Base-by-base conservation (phyloP, 2,888 invertebrate species). In the Hypomecis atomaria region DNA sequence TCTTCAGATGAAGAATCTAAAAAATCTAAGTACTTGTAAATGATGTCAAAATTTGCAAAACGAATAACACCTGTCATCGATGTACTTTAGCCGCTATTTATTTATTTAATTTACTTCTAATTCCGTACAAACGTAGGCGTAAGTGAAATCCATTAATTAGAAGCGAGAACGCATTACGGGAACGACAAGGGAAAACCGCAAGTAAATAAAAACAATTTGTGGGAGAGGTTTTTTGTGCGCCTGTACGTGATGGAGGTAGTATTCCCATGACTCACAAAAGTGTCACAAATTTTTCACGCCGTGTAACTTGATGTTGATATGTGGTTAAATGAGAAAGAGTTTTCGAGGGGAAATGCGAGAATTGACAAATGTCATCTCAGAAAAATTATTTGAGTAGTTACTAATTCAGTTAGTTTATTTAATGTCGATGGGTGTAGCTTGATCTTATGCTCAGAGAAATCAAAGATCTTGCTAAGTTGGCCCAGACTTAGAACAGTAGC, bases 191-290 rank as follows among this genome's bases (percentile, higher is more conserved):
- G 37, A 49, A 57, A 59, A 42, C 62, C 47, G 4, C 42, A 34
- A 48, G 55, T n/a, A 55, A 55, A 59, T 62, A 62, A 55, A 66
- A 59, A 59, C 54, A 62, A 62, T 66, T 62, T 56, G 37, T 10
- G 59, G n/a, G 42, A 13, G 55, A 42, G 50, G 50, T 33, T 62
- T 58, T 56, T 55, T 59, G 53, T 55, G 58, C 37, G 49, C 33
- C 23, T 37, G 49, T 54, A 44, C 33, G 52, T 66, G 58, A 66
- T 34, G 49, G 11, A 62, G 61, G 61, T 61, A 61, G 61, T 61
- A 61, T 60, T 62, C 58, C 58, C 54, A 36, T 42, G 61, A 59
- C 11, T 45, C 44, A 42, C 43, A 37, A 55, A 58, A 59, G 44
- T 47, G 62, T 55, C 38, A 11, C 34, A 23, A 42, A 54, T 57